Conservation (phyloP, 2,797 vertebrate species). For the Scleropages formosus region DNA sequence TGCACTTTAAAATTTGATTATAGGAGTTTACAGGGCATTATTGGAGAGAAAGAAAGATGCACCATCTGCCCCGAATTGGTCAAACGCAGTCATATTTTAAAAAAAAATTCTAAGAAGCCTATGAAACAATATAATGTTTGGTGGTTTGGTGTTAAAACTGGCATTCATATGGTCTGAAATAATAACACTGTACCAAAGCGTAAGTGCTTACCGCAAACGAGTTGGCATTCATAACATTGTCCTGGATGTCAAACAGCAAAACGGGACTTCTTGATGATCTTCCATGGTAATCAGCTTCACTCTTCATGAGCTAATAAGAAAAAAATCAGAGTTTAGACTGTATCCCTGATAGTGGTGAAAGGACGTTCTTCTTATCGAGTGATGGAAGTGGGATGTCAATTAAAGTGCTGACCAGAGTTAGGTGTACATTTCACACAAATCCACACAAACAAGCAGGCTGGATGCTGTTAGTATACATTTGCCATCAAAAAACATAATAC, state of each 20-base stretch:
- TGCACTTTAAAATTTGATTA: too few species aligned
- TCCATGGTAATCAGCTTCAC: slow-evolving; percentile 64
- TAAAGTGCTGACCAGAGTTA: too few species aligned
- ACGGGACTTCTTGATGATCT: slow-evolving; percentile 72
- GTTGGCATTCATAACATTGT: slow-evolving; percentile 77
- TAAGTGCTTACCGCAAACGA: slow-evolving; percentile 70
- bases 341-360: too few species aligned
- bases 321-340: not conserved
- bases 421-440: not conserved
- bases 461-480: not conserved
- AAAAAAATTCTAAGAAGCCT: too few species aligned
- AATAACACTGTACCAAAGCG: too few species aligned
- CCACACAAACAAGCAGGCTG: not conserved
- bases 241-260: slow-evolving; percentile 72
- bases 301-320: slow-evolving; percentile 64
- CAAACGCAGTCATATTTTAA: too few species aligned
- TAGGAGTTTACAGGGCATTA: too few species aligned
- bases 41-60: too few species aligned
- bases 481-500: not conserved
- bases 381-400: not conserved
- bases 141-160: too few species aligned
- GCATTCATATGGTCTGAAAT: too few species aligned
- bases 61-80: too few species aligned
- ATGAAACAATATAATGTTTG: too few species aligned
- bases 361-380: not conserved